Evolutionary conservation across 2,888 invertebrate species (phyloP).

Genomic region (Machimus atricapillus): DNA sequence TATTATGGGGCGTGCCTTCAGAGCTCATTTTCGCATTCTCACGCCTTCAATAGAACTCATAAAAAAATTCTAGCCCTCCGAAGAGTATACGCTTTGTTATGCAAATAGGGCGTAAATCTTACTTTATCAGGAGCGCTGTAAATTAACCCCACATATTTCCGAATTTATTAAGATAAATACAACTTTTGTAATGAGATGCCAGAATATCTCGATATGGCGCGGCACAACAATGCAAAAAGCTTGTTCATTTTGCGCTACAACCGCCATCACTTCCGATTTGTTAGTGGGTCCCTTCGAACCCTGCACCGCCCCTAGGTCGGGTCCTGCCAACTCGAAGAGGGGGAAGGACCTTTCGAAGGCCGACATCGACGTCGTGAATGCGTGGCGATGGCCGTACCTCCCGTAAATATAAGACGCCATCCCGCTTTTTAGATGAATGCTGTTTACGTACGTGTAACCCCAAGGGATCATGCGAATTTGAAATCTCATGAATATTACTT

Average conservation of each 20-base stretch:
- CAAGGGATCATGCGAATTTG: constrained; percentile 10
- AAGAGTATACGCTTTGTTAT: background rate
- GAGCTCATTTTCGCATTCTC: background rate
- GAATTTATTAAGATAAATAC: constrained; percentile 16
- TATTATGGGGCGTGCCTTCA: background rate
- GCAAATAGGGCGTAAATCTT: constrained; percentile 16
- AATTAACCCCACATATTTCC: constrained; percentile 9
- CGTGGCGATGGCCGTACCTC: background rate
- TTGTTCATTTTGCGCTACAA: constrained; percentile 7
- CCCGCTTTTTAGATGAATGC: background rate
- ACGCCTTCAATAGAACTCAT: background rate
- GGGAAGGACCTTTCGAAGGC: background rate
- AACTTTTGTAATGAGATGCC: constrained; percentile 3
- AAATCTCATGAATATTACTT: constrained; percentile 38
- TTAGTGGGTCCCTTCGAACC: background rate
- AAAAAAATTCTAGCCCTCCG: background rate
- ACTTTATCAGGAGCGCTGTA: background rate
- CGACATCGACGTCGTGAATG: background rate
- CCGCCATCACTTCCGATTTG: constrained; percentile 20
- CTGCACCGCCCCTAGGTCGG: background rate
- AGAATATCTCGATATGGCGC: background rate
- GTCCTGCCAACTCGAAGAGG: background rate
- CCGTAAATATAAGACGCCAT: background rate
- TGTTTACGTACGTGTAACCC: background rate
- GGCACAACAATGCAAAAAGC: constrained; percentile 13